A percentile compares a stretch with the other conserved stretches of the same genome.
phyloP scores from a whole-genome alignment of 2,797 vertebrate species.

The Poecilia wingei region DNA sequence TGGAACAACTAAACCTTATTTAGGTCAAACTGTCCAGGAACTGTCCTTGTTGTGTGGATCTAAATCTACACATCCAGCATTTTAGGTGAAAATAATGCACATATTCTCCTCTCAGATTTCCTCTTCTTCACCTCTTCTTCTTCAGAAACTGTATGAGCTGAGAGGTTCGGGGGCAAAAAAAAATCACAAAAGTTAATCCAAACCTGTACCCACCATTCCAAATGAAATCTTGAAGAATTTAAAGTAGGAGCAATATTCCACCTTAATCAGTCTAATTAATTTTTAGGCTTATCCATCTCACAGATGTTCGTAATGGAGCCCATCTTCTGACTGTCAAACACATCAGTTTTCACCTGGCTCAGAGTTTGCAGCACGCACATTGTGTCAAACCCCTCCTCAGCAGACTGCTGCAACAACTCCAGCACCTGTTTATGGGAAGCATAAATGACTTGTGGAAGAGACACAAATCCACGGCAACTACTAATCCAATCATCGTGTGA shows the following conservation, averaged over 20 bases:
- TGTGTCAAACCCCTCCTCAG: conserved; percentile 85
- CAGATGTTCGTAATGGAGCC: conserved; percentile 31
- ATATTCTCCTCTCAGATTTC: conserved; percentile 11
- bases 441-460: background rate
- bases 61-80: conserved; percentile 12
- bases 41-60: background rate
- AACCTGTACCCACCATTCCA: conserved; percentile 1
- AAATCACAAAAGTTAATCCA: background rate
- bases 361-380: conserved; percentile 88
- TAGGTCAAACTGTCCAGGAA: conserved; percentile 5
- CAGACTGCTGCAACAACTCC: conserved; percentile 86
- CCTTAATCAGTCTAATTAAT: conserved; percentile 35
- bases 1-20: conserved; percentile 9
- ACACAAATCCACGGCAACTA: background rate
- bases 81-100: conserved; percentile 19
- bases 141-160: conserved; percentile 33
- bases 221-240: background rate
- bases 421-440: conserved; percentile 79
- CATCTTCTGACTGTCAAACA: conserved; percentile 81
- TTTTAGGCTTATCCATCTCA: conserved; percentile 34
- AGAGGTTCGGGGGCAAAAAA: background rate
- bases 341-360: conserved; percentile 89
- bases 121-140: conserved; percentile 34
- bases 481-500: no score
- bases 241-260: background rate